A percentile compares a stretch with the other conserved stretches of the same genome.
Evolutionary conservation across 2,113 vertebrate genomes (phyloP).

Genomic region (Octodon degus): DNA sequence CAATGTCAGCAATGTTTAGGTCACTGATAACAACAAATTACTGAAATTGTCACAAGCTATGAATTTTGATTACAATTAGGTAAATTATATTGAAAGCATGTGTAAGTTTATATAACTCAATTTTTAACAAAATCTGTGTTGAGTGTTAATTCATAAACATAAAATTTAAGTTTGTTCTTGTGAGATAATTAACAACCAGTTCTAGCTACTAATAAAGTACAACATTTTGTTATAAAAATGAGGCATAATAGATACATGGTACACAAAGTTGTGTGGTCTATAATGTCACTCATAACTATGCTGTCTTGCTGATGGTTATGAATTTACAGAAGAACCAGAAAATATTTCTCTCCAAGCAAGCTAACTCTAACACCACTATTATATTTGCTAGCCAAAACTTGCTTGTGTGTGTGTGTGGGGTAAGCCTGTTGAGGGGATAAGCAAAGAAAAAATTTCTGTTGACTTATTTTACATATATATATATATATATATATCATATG

Average conservation of each 20-base stretch:
- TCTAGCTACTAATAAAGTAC: not conserved
- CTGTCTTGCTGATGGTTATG: not conserved
- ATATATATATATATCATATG: not conserved
- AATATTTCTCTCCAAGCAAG: not conserved
- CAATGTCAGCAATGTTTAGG: not conserved
- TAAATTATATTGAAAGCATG: conserved; percentile 33
- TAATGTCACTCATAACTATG: not conserved
- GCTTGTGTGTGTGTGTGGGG: not conserved
- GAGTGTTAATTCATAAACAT: not conserved
- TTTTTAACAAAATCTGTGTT: not conserved
- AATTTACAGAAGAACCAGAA: not conserved
- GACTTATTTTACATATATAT: not conserved
- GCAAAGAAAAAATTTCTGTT: not conserved
- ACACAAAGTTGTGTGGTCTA: not conserved
- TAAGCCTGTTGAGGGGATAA: not conserved
- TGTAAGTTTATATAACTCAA: not conserved
- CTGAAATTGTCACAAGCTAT: not conserved
- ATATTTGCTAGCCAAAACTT: not conserved
- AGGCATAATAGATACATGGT: not conserved
- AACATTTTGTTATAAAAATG: not conserved
- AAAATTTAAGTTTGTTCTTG: not conserved
- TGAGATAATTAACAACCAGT: not conserved
- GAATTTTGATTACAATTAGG: not conserved
- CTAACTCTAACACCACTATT: not conserved
- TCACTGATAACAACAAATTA: not conserved